phyloP scores from a whole-genome alignment of 53 echinoderm and acorn worm species.

The Luidia sarsii region DNA sequence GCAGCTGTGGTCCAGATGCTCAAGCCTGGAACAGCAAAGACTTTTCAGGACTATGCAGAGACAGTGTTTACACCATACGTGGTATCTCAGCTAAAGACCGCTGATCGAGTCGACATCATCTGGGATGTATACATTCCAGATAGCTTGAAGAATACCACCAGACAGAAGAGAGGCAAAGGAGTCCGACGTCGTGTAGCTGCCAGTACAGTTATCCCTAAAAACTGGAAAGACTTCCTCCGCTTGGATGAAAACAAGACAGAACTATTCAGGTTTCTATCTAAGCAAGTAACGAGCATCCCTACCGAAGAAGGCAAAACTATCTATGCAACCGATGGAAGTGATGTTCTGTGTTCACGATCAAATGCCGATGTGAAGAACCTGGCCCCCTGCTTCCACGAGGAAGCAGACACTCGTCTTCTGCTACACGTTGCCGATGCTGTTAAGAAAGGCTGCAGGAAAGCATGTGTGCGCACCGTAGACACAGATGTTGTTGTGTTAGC shows the following conservation, averaged over 20 bases:
- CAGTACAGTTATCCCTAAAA: conserved; percentile 35
- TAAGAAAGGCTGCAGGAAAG: conserved; percentile 4
- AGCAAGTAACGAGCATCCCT: no score
- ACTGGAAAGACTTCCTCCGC: conserved; percentile 66
- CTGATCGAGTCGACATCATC: conserved; percentile 46
- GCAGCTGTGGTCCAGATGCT: conserved; percentile 50
- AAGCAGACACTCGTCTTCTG: conserved; percentile 28
- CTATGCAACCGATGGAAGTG: background rate
- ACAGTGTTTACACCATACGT: conserved; percentile 55
- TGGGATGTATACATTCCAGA: conserved; percentile 50
- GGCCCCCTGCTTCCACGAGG: background rate
- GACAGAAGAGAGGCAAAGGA: conserved; percentile 60
- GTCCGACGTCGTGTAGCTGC: conserved; percentile 48
- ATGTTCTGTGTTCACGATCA: background rate
- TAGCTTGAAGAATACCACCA: conserved; percentile 36
- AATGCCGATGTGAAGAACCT: no score
- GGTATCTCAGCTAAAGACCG: background rate
- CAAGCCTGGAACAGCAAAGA: conserved; percentile 7
- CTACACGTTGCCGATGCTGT: conserved; percentile 17
- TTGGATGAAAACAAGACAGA: conserved; percentile 65
- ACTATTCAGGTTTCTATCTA: conserved; percentile 47
- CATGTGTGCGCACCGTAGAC: conserved; percentile 35
- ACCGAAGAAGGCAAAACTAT: background rate
- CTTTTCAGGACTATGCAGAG: conserved; percentile 48
- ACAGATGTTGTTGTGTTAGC: conserved; percentile 60